A percentile compares a stretch with the other conserved stretches of the same genome.
Conservation (phyloP, 2,797 vertebrate genomes). For the Phrynocephalus guinanensis region DNA sequence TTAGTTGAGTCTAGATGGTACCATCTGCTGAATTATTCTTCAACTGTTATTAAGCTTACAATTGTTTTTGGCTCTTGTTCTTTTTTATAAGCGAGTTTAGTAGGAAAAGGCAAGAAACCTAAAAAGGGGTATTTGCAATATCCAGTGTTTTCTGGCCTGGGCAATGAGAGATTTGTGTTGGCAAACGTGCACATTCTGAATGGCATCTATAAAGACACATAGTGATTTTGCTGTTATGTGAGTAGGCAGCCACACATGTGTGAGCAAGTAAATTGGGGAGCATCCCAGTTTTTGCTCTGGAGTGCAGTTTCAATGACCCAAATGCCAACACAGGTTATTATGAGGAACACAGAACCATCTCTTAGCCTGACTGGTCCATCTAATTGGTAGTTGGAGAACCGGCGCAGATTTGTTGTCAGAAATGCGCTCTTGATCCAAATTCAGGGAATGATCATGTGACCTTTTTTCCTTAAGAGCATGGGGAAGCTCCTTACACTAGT, state of each 20-base stretch:
- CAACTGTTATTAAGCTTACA: constrained; percentile 65
- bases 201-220: constrained; percentile 59
- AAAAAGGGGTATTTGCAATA: constrained; percentile 61
- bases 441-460: neutral
- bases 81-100: constrained; percentile 62
- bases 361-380: neutral
- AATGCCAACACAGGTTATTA: constrained; percentile 1
- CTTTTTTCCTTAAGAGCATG: neutral
- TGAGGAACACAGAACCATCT: constrained; percentile 5
- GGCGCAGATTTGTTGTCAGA: neutral
- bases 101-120: constrained; percentile 65
- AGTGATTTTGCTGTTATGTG: constrained; percentile 64
- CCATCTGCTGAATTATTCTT: constrained; percentile 70
- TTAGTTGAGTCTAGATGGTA: constrained; percentile 69
- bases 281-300: neutral
- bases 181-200: constrained; percentile 64
- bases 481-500: neutral
- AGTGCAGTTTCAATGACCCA: constrained; percentile 1
- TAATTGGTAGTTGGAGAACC: neutral
- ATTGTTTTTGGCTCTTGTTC: constrained; percentile 42
- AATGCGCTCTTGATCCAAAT: neutral
- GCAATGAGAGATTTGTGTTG: constrained; percentile 60
- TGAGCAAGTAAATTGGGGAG: constrained; percentile 58
- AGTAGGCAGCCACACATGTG: constrained; percentile 57
- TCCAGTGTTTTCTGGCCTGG: constrained; percentile 63